Evolutionary conservation across 2,888 invertebrate genomes (phyloP).

Genomic region (Erebia epiphron): DNA sequence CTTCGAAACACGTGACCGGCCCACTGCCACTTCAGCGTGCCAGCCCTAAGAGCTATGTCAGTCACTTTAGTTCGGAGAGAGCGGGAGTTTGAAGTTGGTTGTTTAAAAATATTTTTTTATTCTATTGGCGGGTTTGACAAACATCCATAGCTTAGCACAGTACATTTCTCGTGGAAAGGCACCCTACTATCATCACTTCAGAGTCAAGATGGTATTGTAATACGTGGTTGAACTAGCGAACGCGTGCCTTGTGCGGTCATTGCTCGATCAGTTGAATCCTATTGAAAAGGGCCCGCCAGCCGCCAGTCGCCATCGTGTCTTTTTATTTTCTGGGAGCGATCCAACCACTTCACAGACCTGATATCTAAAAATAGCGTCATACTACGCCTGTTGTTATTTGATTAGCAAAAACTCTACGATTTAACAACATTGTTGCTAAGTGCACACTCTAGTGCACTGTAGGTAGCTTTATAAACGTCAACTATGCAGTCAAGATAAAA

Average conservation of each 20-base stretch:
- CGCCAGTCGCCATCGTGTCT: constrained; percentile 39
- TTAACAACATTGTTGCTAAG: neutral
- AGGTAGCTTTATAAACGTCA: neutral
- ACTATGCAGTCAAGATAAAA: neutral
- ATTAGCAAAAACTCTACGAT: constrained; percentile 2
- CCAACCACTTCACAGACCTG: constrained; percentile 55
- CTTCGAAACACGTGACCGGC: too few species aligned
- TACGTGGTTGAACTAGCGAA: neutral
- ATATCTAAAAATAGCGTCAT: constrained; percentile 51
- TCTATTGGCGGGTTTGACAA: too few species aligned
- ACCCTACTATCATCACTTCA: too few species aligned
- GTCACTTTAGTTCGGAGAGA: too few species aligned
- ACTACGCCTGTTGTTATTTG: neutral
- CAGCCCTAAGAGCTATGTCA: too few species aligned
- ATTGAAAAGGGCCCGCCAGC: constrained; percentile 53
- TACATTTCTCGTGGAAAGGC: too few species aligned
- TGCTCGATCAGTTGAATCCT: constrained; percentile 33
- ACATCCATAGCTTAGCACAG: too few species aligned
- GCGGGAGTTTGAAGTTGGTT: too few species aligned
- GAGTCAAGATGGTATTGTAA: neutral
- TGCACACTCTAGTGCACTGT: neutral
- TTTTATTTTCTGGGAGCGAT: constrained; percentile 53
- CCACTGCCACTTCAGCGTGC: too few species aligned
- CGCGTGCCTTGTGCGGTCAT: constrained; percentile 34
- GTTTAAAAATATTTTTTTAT: too few species aligned